These are phyloP conservation scores for Tortricodes alternella DNA, from an alignment of 2,888 invertebrate genomes.

Conservation along the genomic window DNA sequence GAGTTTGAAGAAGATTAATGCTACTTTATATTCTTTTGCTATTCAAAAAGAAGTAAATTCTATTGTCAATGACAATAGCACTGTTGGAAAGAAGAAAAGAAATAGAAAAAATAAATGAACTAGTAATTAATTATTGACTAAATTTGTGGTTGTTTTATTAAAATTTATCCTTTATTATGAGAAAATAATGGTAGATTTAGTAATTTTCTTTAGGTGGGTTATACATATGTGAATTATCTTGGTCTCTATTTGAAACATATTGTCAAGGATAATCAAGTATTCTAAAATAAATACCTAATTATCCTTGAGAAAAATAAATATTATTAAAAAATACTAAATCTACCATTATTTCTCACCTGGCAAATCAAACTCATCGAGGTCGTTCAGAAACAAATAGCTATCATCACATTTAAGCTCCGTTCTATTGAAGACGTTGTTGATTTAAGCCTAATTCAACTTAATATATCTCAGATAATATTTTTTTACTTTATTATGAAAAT, in stretches of 20 bases:
- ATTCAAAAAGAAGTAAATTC: constrained; percentile 68
- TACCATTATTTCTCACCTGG: not conserved
- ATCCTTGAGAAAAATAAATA: not conserved
- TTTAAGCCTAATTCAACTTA: no score
- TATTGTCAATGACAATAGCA: constrained; percentile 40
- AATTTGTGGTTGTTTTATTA: not conserved
- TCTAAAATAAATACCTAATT: not conserved
- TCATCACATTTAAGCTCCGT: no score
- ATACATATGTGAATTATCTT: no score
- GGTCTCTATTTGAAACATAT: not conserved
- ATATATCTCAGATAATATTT: no score
- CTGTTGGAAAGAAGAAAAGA: constrained; percentile 52
- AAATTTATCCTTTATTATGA: not conserved
- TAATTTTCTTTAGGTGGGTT: no score
- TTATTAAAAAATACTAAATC: no score
- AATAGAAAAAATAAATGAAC: constrained; percentile 37
- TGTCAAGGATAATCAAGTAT: no score
- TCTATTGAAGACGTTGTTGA: no score
- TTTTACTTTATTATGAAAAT: no score
- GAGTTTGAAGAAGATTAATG: constrained; percentile 81
- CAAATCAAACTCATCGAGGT: not conserved
- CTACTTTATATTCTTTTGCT: constrained; percentile 81
- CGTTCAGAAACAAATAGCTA: not conserved
- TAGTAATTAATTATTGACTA: constrained; percentile 9
- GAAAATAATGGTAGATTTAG: no score